These are phyloP conservation scores for Scophthalmus maximus DNA, from an alignment of 2,113 vertebrate genomes.

Conservation along the genomic window DNA sequence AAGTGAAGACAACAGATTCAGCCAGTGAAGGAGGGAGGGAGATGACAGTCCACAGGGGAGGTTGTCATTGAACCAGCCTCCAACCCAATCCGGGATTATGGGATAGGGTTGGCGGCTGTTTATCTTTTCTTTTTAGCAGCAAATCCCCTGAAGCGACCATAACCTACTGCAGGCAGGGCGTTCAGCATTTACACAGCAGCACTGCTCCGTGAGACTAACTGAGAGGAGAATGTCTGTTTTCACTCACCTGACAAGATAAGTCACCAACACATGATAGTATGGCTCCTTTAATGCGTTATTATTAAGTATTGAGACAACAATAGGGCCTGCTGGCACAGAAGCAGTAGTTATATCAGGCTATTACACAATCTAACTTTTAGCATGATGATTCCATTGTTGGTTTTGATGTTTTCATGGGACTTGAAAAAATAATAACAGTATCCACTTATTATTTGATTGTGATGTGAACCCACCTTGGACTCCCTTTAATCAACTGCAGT, in stretches of 20 bases:
- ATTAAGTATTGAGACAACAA: not conserved
- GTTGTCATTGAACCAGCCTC: conserved; percentile 30
- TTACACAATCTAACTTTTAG: not conserved
- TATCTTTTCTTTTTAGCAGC: conserved; percentile 48
- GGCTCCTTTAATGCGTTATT: not conserved
- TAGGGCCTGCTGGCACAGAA: not conserved
- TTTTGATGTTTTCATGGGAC: not conserved
- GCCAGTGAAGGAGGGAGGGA: conserved; percentile 22
- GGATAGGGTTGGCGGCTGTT: conserved; percentile 45
- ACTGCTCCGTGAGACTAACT: not conserved
- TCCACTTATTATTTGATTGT: not conserved
- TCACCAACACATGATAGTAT: not conserved
- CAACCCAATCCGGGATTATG: conserved; percentile 33
- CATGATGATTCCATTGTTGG: not conserved
- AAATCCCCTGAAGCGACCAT: conserved; percentile 50
- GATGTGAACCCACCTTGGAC: not conserved
- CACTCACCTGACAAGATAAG: not conserved
- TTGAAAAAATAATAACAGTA: not conserved
- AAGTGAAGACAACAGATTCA: conserved; percentile 28
- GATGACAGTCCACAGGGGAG: conserved; percentile 21
- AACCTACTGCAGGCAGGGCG: conserved; percentile 7
- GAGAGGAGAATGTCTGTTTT: conserved; percentile 7
- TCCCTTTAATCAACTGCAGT: no score
- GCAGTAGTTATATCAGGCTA: not conserved
- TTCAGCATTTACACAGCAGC: conserved; percentile 16